These are phyloP conservation scores for Meghimatium bilineatum DNA, from an alignment of 2,888 invertebrate species.

Conservation along the genomic window DNA sequence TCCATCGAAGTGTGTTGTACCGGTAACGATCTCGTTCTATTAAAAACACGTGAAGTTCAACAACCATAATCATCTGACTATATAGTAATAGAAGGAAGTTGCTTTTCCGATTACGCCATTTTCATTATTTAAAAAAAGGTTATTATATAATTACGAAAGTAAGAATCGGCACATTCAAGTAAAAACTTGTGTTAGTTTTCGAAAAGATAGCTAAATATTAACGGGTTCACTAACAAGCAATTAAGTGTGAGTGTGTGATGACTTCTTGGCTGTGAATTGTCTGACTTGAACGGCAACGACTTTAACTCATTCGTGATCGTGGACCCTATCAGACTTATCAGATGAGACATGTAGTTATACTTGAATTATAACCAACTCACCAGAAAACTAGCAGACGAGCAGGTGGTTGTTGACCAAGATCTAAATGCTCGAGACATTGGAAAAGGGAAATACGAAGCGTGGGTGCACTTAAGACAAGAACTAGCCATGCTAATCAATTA, in stretches of 20 bases:
- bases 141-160: no score
- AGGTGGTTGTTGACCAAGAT: not conserved
- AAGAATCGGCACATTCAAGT: no score
- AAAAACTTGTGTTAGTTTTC: not conserved
- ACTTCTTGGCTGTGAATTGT: not conserved
- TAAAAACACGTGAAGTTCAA: not conserved
- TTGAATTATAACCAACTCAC: not conserved
- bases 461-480: no score
- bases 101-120: not conserved
- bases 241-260: not conserved
- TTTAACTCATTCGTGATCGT: conserved; percentile 15
- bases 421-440: not conserved
- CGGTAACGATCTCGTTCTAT: not conserved
- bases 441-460: not conserved
- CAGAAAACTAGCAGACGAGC: not conserved
- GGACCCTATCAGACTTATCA: conserved; percentile 21
- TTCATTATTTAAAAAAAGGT: not conserved
- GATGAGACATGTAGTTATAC: not conserved
- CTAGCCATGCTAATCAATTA: conserved; percentile 20
- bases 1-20: not conserved
- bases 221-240: not conserved
- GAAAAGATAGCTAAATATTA: not conserved
- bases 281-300: not conserved
- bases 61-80: not conserved
- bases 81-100: not conserved